A percentile compares a stretch with the other conserved stretches of the same genome.
Conservation (phyloP, 2,797 vertebrate genomes). For the Brachyrhaphis roseni region DNA sequence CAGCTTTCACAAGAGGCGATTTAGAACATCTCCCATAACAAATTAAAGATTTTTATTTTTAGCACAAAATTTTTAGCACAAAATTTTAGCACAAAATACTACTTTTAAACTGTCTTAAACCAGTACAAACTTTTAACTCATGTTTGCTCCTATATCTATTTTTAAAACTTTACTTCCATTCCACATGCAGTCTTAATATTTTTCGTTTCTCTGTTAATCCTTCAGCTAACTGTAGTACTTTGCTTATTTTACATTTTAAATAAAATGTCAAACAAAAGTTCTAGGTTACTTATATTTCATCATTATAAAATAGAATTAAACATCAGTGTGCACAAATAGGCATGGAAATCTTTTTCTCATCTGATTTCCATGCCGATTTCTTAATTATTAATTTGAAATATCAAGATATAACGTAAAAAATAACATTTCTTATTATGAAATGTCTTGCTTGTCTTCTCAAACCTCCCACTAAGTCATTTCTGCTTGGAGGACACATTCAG, state of each 20-base stretch:
- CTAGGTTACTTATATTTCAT: not conserved
- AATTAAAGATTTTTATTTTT: not conserved
- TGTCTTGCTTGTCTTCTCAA: not conserved
- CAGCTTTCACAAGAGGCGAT: not conserved
- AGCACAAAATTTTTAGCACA: not conserved
- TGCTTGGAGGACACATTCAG: conserved; percentile 30
- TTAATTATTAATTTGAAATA: not conserved
- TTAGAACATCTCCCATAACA: not conserved
- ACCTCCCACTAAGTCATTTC: not conserved
- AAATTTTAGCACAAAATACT: not conserved
- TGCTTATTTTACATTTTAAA: not conserved
- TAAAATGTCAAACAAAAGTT: not conserved
- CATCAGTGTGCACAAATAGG: not conserved
- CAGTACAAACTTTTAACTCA: not conserved
- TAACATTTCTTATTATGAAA: not conserved
- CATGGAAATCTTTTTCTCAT: not conserved
- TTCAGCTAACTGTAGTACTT: not conserved
- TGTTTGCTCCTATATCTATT: not conserved
- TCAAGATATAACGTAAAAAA: not conserved
- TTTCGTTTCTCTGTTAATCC: not conserved
- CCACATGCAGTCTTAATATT: no score
- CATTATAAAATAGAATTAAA: not conserved
- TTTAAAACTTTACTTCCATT: not conserved
- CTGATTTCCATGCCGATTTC: not conserved
- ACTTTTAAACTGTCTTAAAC: no score